Conservation (phyloP, 2,113 vertebrate genomes). For the Anhinga anhinga region DNA sequence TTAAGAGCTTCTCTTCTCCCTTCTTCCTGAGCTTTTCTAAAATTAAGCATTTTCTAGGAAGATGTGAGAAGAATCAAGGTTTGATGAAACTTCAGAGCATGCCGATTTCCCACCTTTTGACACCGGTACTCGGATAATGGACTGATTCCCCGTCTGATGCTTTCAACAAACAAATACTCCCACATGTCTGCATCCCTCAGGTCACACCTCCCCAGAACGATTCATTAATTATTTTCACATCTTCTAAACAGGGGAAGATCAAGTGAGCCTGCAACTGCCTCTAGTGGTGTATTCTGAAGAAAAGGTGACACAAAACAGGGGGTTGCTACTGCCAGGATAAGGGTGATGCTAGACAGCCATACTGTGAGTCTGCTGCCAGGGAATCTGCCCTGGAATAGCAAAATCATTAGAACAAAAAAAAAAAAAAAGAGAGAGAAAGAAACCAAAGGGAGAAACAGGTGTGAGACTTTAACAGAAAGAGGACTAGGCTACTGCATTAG, state of each 20-base stretch:
- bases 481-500: not conserved
- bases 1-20: not conserved
- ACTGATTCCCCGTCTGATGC: not conserved
- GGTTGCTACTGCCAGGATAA: not conserved
- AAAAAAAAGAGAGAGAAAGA: not conserved
- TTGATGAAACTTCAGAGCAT: not conserved
- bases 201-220: not conserved
- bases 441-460: not conserved
- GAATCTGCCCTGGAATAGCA: not conserved
- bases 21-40: not conserved
- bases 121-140: fast-evolving
- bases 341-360: not conserved
- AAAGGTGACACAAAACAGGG: not conserved
- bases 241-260: not conserved
- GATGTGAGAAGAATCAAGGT: not conserved
- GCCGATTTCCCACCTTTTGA: not conserved
- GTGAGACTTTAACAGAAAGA: not conserved
- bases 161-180: not conserved
- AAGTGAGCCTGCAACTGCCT: conserved; percentile 6
- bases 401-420: not conserved
- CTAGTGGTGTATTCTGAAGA: not conserved
- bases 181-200: not conserved
- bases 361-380: not conserved
- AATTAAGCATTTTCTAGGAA: not conserved
- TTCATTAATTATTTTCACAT: conserved; percentile 37